A percentile compares a stretch with the other conserved stretches of the same genome.
These are phyloP conservation scores for Lasioglossum vierecki DNA, from an alignment of 2,888 invertebrate species.

Conservation along the genomic window DNA sequence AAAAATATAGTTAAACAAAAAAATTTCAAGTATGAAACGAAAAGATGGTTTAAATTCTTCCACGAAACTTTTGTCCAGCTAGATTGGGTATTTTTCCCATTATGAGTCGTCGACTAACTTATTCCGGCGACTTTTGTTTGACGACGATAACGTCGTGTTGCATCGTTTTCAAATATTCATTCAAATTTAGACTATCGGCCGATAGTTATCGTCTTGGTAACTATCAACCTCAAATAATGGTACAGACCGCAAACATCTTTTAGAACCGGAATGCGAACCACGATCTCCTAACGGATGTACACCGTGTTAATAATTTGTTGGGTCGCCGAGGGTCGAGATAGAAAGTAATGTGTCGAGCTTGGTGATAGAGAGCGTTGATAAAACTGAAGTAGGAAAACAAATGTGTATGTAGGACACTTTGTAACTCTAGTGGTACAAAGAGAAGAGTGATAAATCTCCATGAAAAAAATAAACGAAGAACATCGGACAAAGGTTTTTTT, in stretches of 20 bases:
- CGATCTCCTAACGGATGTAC: neutral
- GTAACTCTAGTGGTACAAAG: too few species aligned
- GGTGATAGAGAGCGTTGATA: neutral
- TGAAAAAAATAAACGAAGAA: neutral
- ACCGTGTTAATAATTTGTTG: neutral
- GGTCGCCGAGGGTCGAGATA: neutral
- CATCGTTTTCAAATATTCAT: slow-evolving; percentile 1
- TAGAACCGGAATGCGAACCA: neutral
- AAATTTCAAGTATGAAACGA: too few species aligned
- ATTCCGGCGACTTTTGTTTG: neutral
- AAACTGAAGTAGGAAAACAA: neutral
- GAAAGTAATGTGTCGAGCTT: neutral
- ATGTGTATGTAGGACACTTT: neutral
- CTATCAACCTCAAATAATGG: neutral
- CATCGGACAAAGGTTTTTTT: neutral
- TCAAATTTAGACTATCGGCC: neutral
- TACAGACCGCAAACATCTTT: neutral
- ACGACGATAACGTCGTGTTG: neutral
- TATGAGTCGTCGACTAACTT: neutral
- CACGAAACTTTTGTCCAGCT: too few species aligned
- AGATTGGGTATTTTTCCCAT: too few species aligned
- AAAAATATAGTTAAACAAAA: too few species aligned
- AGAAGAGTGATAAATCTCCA: neutral
- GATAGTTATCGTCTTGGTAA: neutral
- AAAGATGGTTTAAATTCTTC: too few species aligned